Evolutionary conservation across 2,113 vertebrate species (phyloP).

Genomic region (Ictidomys tridecemlineatus): DNA sequence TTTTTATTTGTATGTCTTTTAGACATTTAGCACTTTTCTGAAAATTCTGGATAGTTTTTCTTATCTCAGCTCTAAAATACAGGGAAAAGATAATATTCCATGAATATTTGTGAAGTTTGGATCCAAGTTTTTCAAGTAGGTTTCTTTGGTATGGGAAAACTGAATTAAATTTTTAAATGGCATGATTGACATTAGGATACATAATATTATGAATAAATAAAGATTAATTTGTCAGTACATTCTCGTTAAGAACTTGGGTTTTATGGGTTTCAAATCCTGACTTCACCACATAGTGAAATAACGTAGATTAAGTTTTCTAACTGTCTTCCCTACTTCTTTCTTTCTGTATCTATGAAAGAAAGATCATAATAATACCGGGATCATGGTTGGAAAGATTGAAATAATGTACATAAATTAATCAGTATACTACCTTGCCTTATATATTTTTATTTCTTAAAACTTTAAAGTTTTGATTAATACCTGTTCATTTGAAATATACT

Average conservation of each 20-base stretch:
- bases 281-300: not conserved
- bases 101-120: not conserved
- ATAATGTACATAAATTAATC: constrained; percentile 30
- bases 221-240: constrained; percentile 13
- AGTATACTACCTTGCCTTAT: not conserved
- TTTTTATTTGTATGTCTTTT: constrained; percentile 4
- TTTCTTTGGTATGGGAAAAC: constrained; percentile 43
- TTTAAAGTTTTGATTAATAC: constrained; percentile 13
- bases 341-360: constrained; percentile 14
- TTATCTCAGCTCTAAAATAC: constrained; percentile 38
- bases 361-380: not conserved
- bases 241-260: constrained; percentile 16
- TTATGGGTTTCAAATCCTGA: not conserved
- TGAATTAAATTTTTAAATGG: constrained; percentile 1
- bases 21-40: constrained; percentile 18
- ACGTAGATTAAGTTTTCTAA: constrained; percentile 42
- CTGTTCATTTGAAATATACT: constrained; percentile 66
- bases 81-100: not conserved
- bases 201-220: not conserved
- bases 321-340: not conserved
- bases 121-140: not conserved
- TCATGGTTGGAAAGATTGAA: not conserved
- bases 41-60: constrained; percentile 41
- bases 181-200: not conserved
- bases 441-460: constrained; percentile 52